Conservation (phyloP, 2,797 vertebrate genomes). For the Spondyliosoma cantharus region DNA sequence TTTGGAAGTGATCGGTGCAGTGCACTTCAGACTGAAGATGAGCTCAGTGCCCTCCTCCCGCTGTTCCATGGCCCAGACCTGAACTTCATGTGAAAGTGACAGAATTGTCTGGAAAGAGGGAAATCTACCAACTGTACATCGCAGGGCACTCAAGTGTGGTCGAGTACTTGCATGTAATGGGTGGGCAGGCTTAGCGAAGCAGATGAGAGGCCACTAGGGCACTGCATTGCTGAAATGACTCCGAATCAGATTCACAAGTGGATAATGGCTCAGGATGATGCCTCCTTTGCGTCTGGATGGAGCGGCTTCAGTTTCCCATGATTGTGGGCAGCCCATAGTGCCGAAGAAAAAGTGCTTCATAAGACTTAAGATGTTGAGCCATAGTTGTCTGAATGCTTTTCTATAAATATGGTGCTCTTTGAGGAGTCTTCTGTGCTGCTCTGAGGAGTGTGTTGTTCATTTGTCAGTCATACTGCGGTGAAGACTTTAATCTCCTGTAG, state of each 20-base stretch:
- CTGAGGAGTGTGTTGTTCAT: not conserved
- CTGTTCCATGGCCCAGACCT: slow-evolving; percentile 4
- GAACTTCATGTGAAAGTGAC: slow-evolving; percentile 40
- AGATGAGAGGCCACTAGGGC: slow-evolving; percentile 53
- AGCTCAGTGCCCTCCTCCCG: slow-evolving; percentile 5
- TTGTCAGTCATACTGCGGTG: not conserved
- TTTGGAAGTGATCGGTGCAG: not conserved
- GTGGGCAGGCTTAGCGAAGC: slow-evolving; percentile 36
- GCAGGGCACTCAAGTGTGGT: slow-evolving; percentile 47
- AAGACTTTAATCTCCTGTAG: not conserved
- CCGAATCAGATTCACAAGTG: slow-evolving; percentile 61
- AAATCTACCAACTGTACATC: slow-evolving; percentile 48
- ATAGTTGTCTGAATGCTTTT: slow-evolving; percentile 15
- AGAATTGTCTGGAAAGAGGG: slow-evolving; percentile 42
- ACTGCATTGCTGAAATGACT: slow-evolving; percentile 44
- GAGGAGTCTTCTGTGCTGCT: not conserved
- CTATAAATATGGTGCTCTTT: slow-evolving; percentile 21
- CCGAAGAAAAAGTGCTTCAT: slow-evolving; percentile 25
- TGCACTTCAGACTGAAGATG: not conserved
- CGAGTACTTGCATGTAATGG: slow-evolving; percentile 52
- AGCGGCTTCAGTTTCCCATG: slow-evolving; percentile 26
- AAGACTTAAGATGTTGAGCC: not conserved
- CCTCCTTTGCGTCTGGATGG: slow-evolving; percentile 46
- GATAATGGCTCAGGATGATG: slow-evolving; percentile 63
- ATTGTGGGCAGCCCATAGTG: slow-evolving; percentile 1